Percentiles rank a stretch among this genome's conserved stretches.
phyloP scores from a whole-genome alignment of 2,113 vertebrate genomes.

The Dipodomys spectabilis region DNA sequence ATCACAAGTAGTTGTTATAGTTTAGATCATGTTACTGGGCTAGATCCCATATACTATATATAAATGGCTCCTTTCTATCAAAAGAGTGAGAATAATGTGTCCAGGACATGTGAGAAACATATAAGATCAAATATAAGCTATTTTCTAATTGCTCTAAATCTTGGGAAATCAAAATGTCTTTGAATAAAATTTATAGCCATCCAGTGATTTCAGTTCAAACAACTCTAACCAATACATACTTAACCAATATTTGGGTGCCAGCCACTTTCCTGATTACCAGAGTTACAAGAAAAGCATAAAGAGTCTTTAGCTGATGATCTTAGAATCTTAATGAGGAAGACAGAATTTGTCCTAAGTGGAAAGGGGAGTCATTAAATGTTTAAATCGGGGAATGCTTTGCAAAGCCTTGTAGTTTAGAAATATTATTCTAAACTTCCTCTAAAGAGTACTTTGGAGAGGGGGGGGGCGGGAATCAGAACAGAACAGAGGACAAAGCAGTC shows the following conservation, averaged over 20 bases:
- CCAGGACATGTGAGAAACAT: background rate
- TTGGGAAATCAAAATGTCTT: slow-evolving; percentile 40
- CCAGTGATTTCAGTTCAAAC: slow-evolving; percentile 46
- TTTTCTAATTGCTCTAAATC: slow-evolving; percentile 14
- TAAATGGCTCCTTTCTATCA: background rate
- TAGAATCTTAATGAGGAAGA: background rate
- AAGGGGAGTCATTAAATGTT: background rate
- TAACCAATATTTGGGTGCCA: background rate
- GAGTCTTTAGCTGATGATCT: background rate
- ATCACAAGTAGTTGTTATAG: background rate
- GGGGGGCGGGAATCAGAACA: background rate
- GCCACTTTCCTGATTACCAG: background rate
- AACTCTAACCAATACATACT: background rate
- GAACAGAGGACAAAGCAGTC: background rate
- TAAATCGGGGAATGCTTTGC: background rate
- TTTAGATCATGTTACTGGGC: background rate
- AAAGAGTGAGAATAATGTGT: background rate
- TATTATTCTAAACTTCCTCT: background rate
- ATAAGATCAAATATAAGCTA: slow-evolving; percentile 30
- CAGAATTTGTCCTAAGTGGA: background rate
- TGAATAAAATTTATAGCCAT: slow-evolving; percentile 24
- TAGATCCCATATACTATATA: background rate
- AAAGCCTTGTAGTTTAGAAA: slow-evolving; percentile 36
- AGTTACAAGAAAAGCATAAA: background rate
- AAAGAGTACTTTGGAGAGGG: background rate